Percentiles rank a stretch among this genome's conserved stretches.
phyloP scores from a whole-genome alignment of 2,888 invertebrate genomes.

The Cryptocheilus praepositus region DNA sequence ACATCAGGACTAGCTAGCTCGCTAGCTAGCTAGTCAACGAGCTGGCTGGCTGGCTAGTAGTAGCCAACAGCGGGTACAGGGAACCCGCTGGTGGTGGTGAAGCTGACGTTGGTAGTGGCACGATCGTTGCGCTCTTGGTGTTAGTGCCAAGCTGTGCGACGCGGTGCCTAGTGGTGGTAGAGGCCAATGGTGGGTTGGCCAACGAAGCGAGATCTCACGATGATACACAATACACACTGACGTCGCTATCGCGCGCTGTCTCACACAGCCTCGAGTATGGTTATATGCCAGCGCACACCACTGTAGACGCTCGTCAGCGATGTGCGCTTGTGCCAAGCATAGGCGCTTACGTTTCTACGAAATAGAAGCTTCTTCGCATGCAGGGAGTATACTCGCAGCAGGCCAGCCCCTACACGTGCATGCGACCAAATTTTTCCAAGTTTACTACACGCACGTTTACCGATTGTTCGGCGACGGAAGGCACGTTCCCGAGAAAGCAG shows the following conservation, averaged over 20 bases:
- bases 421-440: neutral
- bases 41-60: constrained; percentile 28
- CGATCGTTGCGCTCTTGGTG: constrained; percentile 4
- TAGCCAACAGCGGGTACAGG: neutral
- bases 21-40: constrained; percentile 15
- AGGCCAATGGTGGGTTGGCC: neutral
- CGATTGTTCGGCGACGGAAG: too few relatives aligned
- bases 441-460: too few relatives aligned
- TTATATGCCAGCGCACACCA: constrained; percentile 35
- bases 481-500: too few relatives aligned
- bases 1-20: constrained; percentile 39
- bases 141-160: neutral
- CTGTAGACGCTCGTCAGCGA: neutral
- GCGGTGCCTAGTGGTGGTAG: constrained; percentile 3
- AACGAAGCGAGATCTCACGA: constrained; percentile 43
- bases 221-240: constrained; percentile 29
- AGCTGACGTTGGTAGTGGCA: constrained; percentile 1
- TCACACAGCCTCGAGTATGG: constrained; percentile 21
- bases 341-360: constrained; percentile 19
- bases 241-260: constrained; percentile 24
- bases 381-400: constrained; percentile 5
- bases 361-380: neutral
- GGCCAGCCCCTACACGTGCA: constrained; percentile 2
- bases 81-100: constrained; percentile 2
- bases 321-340: constrained; percentile 22